A percentile compares a stretch with the other conserved stretches of the same genome.
Evolutionary conservation across 2,113 vertebrate species (phyloP).

Genomic region (Lipotes vexillifer): DNA sequence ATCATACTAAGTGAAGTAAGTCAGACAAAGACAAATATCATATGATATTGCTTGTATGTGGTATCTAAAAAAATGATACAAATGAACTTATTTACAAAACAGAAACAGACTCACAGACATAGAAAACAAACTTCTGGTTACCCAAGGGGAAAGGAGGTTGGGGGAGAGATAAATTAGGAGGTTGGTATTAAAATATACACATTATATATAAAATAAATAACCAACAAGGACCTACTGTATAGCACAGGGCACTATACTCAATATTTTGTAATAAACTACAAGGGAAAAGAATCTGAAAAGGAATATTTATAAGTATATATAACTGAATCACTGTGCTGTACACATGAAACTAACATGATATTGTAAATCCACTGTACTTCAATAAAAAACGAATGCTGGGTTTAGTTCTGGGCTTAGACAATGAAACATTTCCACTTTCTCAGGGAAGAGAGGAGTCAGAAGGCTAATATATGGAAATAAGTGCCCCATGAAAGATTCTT

Average conservation of each 20-base stretch:
- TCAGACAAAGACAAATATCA: too few relatives aligned
- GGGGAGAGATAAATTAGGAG: not conserved
- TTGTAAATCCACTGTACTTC: not conserved
- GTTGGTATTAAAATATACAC: not conserved
- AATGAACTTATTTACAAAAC: not conserved
- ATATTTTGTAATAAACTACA: not conserved
- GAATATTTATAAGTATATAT: not conserved
- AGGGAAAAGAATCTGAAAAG: not conserved
- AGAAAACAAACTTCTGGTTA: not conserved
- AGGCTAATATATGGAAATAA: conserved; percentile 60
- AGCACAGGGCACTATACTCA: not conserved
- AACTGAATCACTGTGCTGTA: not conserved
- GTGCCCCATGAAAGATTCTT: conserved; percentile 44
- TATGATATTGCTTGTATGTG: too few relatives aligned
- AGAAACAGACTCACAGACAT: not conserved
- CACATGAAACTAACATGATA: not conserved
- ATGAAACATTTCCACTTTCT: conserved; percentile 21
- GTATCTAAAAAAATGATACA: too few relatives aligned
- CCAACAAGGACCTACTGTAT: not conserved
- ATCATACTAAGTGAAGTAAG: too few relatives aligned
- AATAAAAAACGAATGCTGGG: not conserved
- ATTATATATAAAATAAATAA: not conserved
- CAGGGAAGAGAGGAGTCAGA: conserved; percentile 28
- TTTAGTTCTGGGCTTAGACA: not conserved
- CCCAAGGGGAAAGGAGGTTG: not conserved